Evolutionary conservation across 2,888 invertebrate genomes (phyloP).

Genomic region (Steinernema scapterisci): DNA sequence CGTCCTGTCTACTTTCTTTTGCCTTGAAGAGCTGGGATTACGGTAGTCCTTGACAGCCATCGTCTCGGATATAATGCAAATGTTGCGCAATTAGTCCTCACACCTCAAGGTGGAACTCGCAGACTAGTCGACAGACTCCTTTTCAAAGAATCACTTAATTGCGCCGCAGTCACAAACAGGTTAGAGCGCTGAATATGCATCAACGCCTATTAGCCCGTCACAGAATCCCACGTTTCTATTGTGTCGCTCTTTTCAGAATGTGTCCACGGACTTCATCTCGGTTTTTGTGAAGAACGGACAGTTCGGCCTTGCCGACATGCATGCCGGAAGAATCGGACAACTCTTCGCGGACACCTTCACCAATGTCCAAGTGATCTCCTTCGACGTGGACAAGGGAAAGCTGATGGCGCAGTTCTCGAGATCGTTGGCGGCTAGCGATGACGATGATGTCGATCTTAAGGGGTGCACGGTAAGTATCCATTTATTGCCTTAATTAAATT

Average conservation of each 20-base stretch:
- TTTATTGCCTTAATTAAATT: no score
- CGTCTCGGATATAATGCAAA: not conserved
- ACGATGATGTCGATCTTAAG: constrained; percentile 37
- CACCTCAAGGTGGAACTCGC: not conserved
- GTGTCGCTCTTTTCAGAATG: constrained; percentile 38
- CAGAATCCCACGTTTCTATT: not conserved
- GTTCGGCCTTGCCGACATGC: constrained; percentile 44
- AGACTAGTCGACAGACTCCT: constrained; percentile 5
- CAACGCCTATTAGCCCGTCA: not conserved
- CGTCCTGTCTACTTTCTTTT: no score
- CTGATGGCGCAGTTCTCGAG: constrained; percentile 44
- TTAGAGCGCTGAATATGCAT: not conserved
- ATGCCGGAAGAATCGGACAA: constrained; percentile 35
- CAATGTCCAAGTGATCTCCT: constrained; percentile 46
- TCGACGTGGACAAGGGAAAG: constrained; percentile 38
- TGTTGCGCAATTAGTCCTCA: constrained; percentile 9
- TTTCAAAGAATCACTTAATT: not conserved
- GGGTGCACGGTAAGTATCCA: constrained; percentile 38
- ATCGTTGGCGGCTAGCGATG: constrained; percentile 39
- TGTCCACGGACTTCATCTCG: constrained; percentile 47
- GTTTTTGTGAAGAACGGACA: constrained; percentile 44
- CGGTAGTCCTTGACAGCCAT: no score
- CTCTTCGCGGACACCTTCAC: constrained; percentile 38
- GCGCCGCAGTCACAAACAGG: constrained; percentile 9
- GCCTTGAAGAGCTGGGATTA: no score